phyloP scores from a whole-genome alignment of 2,888 invertebrate species.

The Dynastes grantii region DNA sequence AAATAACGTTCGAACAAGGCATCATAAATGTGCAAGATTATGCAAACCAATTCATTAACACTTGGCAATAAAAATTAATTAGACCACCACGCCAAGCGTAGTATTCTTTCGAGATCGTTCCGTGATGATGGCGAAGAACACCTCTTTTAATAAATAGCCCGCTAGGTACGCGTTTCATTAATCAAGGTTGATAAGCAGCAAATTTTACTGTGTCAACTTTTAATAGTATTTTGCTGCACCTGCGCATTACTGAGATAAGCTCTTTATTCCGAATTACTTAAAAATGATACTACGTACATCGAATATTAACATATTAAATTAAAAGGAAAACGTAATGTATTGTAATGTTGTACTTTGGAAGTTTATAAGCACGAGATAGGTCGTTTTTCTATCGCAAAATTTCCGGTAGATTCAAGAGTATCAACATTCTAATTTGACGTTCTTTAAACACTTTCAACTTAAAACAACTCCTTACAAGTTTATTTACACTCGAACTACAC shows the following conservation, averaged over 20 bases:
- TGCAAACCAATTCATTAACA: constrained; percentile 24
- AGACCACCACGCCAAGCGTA: background rate
- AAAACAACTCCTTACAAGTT: too few species aligned
- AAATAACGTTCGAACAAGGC: constrained; percentile 1
- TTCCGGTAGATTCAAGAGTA: too few species aligned
- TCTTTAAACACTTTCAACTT: too few species aligned
- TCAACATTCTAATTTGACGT: too few species aligned
- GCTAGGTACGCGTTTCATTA: background rate
- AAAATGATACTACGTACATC: background rate
- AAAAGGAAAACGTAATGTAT: background rate
- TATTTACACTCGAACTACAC: too few species aligned
- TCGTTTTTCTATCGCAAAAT: too few species aligned
- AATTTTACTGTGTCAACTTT: constrained; percentile 14
- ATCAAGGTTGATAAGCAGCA: constrained; percentile 4
- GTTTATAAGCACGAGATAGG: too few species aligned
- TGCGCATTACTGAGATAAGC: background rate
- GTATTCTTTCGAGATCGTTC: constrained; percentile 3
- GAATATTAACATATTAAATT: too few species aligned
- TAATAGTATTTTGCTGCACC: background rate
- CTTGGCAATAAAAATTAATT: constrained; percentile 31
- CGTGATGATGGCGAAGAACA: constrained; percentile 8
- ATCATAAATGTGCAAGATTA: constrained; percentile 18
- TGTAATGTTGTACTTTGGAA: too few species aligned
- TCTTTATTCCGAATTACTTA: background rate
- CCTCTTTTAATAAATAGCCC: constrained; percentile 1